Percentiles rank a stretch among this genome's conserved stretches.
Conservation (phyloP, 1,140 invertebrate species). For the Leucophenga varia region DNA sequence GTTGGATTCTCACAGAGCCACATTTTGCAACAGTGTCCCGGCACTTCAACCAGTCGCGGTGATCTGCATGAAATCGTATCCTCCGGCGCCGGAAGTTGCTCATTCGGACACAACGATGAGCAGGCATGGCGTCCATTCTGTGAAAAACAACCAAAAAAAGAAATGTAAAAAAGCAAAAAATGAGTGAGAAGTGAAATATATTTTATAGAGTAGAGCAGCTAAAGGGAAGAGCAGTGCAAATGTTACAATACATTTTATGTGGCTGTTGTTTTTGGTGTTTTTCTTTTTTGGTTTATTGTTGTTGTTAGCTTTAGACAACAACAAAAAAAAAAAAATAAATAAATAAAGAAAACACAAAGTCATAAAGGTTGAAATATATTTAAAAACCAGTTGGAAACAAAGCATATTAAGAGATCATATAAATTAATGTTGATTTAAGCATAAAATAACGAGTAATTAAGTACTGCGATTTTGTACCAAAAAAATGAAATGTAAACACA, state of each 20-base stretch:
- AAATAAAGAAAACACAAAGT: slow-evolving; percentile 24
- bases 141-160: slow-evolving; percentile 29
- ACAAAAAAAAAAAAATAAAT: too few species aligned
- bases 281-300: slow-evolving; percentile 1
- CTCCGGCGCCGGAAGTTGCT: slow-evolving; percentile 64
- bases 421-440: too few species aligned
- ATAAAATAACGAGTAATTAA: too few species aligned
- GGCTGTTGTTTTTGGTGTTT: too few species aligned
- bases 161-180: slow-evolving; percentile 10
- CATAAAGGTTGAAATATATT: too few species aligned
- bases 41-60: slow-evolving; percentile 67
- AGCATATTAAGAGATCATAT: too few species aligned
- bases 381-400: too few species aligned
- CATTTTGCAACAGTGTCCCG: slow-evolving; percentile 70
- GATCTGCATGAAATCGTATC: slow-evolving; percentile 61
- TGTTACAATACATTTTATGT: too few species aligned
- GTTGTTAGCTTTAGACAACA: slow-evolving; percentile 23
- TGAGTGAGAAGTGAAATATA: slow-evolving; percentile 12
- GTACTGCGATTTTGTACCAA: too few species aligned
- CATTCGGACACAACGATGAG: slow-evolving; percentile 70
- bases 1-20: slow-evolving; percentile 70
- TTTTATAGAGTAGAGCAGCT: too few species aligned
- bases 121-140: slow-evolving; percentile 74
- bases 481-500: too few species aligned
- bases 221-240: too few species aligned